Conservation (phyloP, 2,797 vertebrate genomes). For the Microtus agrestis region DNA sequence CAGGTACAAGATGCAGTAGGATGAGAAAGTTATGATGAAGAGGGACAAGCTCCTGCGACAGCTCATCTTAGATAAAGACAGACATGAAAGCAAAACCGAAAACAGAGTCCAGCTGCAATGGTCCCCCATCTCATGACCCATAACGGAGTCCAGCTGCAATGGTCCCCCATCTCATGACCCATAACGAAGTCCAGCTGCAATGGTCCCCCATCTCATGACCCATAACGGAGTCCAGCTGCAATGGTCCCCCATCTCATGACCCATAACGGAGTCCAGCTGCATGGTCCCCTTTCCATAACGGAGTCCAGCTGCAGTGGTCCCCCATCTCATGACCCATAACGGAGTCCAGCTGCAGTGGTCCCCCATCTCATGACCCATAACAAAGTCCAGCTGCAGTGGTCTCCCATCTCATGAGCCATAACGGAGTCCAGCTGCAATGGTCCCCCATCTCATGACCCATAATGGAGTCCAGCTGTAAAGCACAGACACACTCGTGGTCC, state of each 20-base stretch:
- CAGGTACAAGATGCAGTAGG: not conserved
- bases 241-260: fast-evolving
- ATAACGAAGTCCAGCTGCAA: not conserved
- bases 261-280: not conserved
- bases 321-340: not conserved
- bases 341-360: not conserved
- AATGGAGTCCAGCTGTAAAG: not conserved
- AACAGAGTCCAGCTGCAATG: not conserved
- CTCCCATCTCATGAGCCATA: fast-evolving
- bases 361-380: fast-evolving
- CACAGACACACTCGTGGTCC: not conserved
- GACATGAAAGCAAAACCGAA: not conserved
- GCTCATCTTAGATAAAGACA: conserved; percentile 1
- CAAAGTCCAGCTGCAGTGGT: not conserved
- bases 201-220: not conserved
- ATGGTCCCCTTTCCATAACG: too few species aligned
- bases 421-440: not conserved
- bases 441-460: not conserved
- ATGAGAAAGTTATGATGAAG: conserved; percentile 47
- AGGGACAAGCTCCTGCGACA: not conserved
- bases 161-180: not conserved
- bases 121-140: not conserved
- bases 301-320: too few species aligned
- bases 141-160: not conserved
- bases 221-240: not conserved